These are phyloP conservation scores for Phymastichus coffea DNA, from an alignment of 1,140 invertebrate species.

Conservation along the genomic window DNA sequence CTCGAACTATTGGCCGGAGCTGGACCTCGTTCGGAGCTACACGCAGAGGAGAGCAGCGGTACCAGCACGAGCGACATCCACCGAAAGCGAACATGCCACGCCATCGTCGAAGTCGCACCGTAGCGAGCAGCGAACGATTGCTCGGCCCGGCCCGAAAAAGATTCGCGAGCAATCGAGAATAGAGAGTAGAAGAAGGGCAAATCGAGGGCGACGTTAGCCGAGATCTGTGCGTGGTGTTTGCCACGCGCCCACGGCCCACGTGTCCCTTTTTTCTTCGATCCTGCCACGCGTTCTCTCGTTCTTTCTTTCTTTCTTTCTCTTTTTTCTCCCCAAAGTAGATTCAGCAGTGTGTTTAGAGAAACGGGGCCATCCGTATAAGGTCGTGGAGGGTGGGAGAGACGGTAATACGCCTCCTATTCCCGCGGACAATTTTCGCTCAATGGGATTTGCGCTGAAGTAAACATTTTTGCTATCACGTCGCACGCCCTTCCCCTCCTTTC, in stretches of 20 bases:
- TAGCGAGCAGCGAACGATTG: background rate
- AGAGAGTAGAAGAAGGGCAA: too few relatives aligned
- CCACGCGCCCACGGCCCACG: slow-evolving; percentile 26
- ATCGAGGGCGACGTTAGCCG: background rate
- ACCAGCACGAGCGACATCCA: too few relatives aligned
- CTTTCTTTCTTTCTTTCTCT: background rate
- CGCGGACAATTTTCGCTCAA: slow-evolving; percentile 21
- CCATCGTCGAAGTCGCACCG: too few relatives aligned
- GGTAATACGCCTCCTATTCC: too few relatives aligned
- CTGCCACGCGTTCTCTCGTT: background rate
- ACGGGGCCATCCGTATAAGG: background rate
- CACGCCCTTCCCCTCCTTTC: too few relatives aligned
- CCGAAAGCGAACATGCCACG: too few relatives aligned
- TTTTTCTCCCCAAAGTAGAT: background rate
- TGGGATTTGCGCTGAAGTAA: slow-evolving; percentile 23
- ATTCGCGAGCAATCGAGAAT: too few relatives aligned
- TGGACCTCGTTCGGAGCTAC: too few relatives aligned
- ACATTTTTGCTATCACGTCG: too few relatives aligned
- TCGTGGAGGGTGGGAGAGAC: background rate
- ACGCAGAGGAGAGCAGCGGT: too few relatives aligned
- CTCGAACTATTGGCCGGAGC: too few relatives aligned
- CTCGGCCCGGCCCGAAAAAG: background rate
- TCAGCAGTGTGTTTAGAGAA: too few relatives aligned
- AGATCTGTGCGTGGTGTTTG: slow-evolving; percentile 28
- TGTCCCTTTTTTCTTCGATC: slow-evolving; percentile 21